Percentiles rank a stretch among this genome's conserved stretches.
Conservation (phyloP, 2,888 invertebrate genomes). For the Hyles lineata region DNA sequence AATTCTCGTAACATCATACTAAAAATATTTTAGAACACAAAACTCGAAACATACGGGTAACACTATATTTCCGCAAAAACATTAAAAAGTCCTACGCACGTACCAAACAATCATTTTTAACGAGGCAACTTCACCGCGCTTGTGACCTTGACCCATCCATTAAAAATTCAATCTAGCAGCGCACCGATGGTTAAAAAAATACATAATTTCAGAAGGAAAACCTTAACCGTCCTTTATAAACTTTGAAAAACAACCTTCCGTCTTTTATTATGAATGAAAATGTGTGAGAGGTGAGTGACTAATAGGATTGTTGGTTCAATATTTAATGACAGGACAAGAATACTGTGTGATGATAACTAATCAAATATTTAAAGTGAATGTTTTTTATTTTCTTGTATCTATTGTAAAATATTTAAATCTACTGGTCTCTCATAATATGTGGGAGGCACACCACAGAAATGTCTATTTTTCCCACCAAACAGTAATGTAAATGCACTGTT, state of each 20-base stretch:
- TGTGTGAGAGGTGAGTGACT: conserved; percentile 33
- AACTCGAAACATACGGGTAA: background rate
- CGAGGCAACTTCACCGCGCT: conserved; percentile 35
- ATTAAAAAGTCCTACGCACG: background rate
- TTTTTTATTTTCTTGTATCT: background rate
- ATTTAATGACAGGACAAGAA: background rate
- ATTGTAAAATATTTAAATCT: no score
- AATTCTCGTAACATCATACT: background rate
- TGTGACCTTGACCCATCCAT: conserved; percentile 40
- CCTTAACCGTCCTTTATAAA: conserved; percentile 34
- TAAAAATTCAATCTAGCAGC: conserved; percentile 53
- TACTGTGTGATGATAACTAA: no score
- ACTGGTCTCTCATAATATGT: no score
- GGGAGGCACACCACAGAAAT: no score
- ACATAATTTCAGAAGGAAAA: conserved; percentile 49
- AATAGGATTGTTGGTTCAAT: conserved; percentile 32
- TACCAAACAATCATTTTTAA: conserved; percentile 41
- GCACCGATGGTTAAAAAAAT: conserved; percentile 42
- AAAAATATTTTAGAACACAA: background rate
- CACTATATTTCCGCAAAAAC: background rate
- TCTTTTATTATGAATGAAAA: conserved; percentile 37
- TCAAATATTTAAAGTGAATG: no score
- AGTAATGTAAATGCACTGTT: no score
- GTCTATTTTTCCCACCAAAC: no score
- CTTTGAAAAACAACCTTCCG: conserved; percentile 39